Evolutionary conservation across 2,113 vertebrate species (phyloP), one percentile per base, ranked within the genome.

Genomic region (Colius striatus): DNA sequence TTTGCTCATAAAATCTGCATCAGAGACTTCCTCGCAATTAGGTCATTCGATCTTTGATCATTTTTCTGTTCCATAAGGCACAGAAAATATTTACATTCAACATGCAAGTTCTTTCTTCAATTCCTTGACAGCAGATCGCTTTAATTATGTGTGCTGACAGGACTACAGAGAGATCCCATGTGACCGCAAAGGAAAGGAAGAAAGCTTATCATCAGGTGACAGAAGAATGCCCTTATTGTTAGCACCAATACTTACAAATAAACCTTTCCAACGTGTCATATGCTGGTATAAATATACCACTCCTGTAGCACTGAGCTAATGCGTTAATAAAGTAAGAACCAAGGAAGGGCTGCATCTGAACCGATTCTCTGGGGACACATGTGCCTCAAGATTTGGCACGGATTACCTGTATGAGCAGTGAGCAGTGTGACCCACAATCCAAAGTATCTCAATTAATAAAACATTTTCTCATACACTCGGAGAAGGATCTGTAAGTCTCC

Each of bases 141-240:
- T 94, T 86, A 96, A 87, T 94, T 94, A 93, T 54, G 76, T 76
- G 84, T 85, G 88, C 90, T 97, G 91, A 95, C 92, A 92, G 78
- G 80, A 94, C 65, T 92, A 66, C 88, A 82, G 73, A 62, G 66
- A 65, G 66, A 84, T 84, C 92, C 93, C 94, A 91, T 94, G 83
- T 73, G 85, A 96, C 91, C 76, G 1, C 7, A 22, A 87, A 26
- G 86, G 32, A 88, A 85, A 18, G 71, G 60, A 87, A 92, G 86
- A 90, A 94, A 93, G 92, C 70, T 92, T 80, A 92, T 92, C 38
- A 68, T 50, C 71, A n/a, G 53, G 84, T 95, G 90, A 86, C 90
- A 96, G 84, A 87, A 91, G 70, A 94, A 94, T 92, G 72, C 71
- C 86, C 94, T 87, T 76, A 86, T 94, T 94, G 80, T 96, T 78